Evolutionary conservation across 2,113 vertebrate genomes (phyloP).

Genomic region (Elephas maximus): DNA sequence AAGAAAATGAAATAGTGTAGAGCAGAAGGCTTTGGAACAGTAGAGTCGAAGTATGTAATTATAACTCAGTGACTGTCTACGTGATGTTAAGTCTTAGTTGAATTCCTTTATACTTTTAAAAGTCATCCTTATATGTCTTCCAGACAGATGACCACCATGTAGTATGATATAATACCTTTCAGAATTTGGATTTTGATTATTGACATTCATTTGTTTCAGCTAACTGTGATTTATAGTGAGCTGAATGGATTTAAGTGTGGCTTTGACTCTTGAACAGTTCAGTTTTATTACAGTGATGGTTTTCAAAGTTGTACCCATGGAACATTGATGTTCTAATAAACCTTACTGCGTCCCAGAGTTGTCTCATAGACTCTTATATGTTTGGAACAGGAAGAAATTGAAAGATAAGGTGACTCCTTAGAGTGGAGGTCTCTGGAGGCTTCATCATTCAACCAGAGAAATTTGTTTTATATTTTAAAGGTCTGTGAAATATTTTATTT

Average conservation of each 20-base stretch:
- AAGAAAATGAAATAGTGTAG: neutral
- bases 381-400: neutral
- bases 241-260: neutral
- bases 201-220: neutral
- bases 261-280: neutral
- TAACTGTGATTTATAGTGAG: neutral
- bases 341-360: neutral
- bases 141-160: neutral
- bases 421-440: neutral
- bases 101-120: neutral
- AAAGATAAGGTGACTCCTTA: neutral
- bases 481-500: neutral
- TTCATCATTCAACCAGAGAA: neutral
- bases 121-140: neutral
- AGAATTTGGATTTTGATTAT: neutral
- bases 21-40: neutral
- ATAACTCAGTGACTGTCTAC: neutral
- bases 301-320: neutral
- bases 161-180: neutral
- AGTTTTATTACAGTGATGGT: neutral
- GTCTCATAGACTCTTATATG: too few species aligned
- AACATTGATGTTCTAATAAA: neutral
- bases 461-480: neutral
- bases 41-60: neutral
- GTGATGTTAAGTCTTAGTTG: neutral